A percentile compares a stretch with the other conserved stretches of the same genome.
Conservation (phyloP, 2,797 vertebrate genomes). For the Sciurus vulgaris region DNA sequence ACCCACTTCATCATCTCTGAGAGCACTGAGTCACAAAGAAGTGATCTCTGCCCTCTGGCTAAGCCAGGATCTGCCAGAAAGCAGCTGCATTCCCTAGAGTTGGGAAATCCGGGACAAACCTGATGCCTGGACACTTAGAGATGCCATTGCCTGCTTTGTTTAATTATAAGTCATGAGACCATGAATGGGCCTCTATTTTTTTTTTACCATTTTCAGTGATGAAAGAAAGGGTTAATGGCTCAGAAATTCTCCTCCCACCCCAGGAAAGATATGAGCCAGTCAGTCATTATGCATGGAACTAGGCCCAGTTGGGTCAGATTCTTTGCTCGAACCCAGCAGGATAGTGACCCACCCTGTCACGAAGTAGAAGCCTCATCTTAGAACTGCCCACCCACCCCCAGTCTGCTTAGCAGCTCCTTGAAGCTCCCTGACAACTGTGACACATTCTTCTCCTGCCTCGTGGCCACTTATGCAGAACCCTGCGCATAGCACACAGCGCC, state of each 20-base stretch:
- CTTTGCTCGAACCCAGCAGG: constrained; percentile 13
- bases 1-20: constrained; percentile 31
- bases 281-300: neutral
- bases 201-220: constrained; percentile 5
- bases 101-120: neutral
- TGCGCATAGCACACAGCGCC: neutral
- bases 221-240: neutral
- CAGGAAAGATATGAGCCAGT: neutral
- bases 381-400: neutral
- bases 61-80: neutral
- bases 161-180: neutral
- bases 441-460: neutral
- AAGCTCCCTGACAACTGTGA: neutral
- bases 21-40: neutral
- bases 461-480: neutral
- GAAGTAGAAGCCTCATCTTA: neutral
- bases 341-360: neutral
- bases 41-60: neutral
- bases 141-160: neutral
- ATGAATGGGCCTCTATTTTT: neutral
- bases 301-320: neutral
- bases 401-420: neutral
- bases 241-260: neutral
- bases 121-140: neutral
- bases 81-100: neutral